Conservation (phyloP, 2,113 vertebrate genomes). For the Mellivora capensis region DNA sequence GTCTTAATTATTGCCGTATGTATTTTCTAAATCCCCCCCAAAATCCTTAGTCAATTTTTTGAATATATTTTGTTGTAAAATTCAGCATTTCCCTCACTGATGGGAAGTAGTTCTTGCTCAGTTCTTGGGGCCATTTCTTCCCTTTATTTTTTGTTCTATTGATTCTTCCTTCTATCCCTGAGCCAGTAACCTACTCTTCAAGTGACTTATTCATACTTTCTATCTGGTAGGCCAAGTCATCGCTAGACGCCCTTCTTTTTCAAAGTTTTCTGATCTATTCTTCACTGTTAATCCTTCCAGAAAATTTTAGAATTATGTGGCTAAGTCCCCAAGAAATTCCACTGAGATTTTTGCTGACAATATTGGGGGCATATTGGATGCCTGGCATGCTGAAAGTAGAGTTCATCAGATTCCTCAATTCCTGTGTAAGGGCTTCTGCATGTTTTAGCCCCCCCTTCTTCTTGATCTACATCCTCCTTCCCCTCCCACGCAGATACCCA, state of each 20-base stretch:
- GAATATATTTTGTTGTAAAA: conserved; percentile 4
- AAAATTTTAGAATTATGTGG: conserved; percentile 15
- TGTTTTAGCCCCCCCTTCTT: background rate
- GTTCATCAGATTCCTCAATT: background rate
- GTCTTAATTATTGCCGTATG: background rate
- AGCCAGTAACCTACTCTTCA: background rate
- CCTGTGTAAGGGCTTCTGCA: background rate
- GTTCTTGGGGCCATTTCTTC: conserved; percentile 9
- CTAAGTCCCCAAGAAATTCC: background rate
- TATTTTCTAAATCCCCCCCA: background rate
- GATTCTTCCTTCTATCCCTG: background rate
- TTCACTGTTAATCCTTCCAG: background rate
- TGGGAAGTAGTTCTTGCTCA: background rate
- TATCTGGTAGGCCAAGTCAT: background rate
- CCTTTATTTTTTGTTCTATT: conserved; percentile 27
- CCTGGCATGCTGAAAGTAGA: background rate
- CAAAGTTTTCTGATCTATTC: conserved; percentile 7
- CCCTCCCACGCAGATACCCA: background rate
- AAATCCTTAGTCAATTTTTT: background rate
- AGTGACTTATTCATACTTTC: conserved; percentile 39
- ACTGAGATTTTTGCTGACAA: background rate
- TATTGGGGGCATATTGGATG: background rate
- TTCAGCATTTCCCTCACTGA: background rate
- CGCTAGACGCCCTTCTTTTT: background rate
- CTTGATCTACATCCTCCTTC: background rate